Base-by-base conservation (phyloP, 2,797 vertebrate genomes). In the Cyclopterus lumpus region DNA sequence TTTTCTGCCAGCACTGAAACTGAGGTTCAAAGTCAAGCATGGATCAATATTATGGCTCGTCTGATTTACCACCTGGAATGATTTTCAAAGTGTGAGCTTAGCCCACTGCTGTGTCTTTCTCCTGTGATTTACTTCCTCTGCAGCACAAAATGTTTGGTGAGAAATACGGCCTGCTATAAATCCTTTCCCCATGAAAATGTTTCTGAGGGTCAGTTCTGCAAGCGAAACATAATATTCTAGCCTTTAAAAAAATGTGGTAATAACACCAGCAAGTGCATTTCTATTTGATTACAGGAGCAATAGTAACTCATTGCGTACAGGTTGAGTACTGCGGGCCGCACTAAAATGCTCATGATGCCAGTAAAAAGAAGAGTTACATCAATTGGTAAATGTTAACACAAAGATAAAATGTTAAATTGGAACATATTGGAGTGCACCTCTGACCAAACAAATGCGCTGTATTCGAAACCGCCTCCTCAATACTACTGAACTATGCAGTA, bases 81-180 rank as follows among this genome's bases (percentile, higher is more conserved):
- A 62, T 77, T 76, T 73, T 71, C 73, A 51, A 20, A 75, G 65
- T 61, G 63, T 24, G 54, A 61, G 18, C 36, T 66, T 53, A 57
- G 64, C 46, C 70, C 51, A 28, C 49, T 38, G 67, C 38, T 61
- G 46, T 16, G 48, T 75, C 18, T 67, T n/a, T 67, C 49, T 70
- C 22, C 0, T 30, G 53, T 49, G 32, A 83, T 85, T 87, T 83
- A 71, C 36, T 36, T 78, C 42, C 30, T 18, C 61, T 68, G 67
- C 59, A 59, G 71, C 34, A 36, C 18, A 57, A 79, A 73, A 57
- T 42, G 18, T 69, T n/a, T 55, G 64, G 49, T 20, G 51, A 69
- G 60, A 65, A 51, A 40, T 8, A 53, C 10, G 14, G 46, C 26
- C 2, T 26, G 54, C 32, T 70, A 59, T 81, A 65, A 75, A 76